Percentiles rank a stretch among this genome's conserved stretches.
phyloP scores from a whole-genome alignment of 2,113 vertebrate species.

The Antechinus flavipes region DNA sequence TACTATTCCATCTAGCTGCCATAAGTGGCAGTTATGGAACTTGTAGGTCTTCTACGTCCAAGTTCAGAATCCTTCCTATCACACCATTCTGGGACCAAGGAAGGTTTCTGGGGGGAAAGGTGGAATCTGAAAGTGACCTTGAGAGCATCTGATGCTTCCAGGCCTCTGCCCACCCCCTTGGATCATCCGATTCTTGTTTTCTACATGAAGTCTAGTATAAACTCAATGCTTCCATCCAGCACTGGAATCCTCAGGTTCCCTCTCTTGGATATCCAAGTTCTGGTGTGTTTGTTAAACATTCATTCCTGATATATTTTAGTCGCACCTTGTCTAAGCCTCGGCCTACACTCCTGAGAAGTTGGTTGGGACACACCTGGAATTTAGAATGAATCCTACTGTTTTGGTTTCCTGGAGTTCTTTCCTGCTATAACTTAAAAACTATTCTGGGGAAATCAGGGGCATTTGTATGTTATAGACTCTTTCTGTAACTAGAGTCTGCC shows the following conservation, averaged over 20 bases:
- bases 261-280: background rate
- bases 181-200: too few relatives aligned
- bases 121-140: too few relatives aligned
- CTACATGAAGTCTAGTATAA: background rate
- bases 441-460: background rate
- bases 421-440: background rate
- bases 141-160: background rate
- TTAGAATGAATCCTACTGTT: background rate
- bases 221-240: background rate
- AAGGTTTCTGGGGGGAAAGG: too few relatives aligned
- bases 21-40: background rate
- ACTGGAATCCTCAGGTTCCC: too few relatives aligned
- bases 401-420: background rate
- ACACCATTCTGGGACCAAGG: background rate
- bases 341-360: background rate
- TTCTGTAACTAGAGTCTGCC: background rate
- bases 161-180: background rate
- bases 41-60: background rate
- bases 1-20: too few relatives aligned
- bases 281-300: background rate
- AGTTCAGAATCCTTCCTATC: background rate
- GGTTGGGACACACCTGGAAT: background rate
- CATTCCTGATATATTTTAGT: background rate
- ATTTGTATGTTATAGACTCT: background rate
- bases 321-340: too few relatives aligned